Evolutionary conservation across 2,797 vertebrate species (phyloP).

Genomic region (Betta splendens): DNA sequence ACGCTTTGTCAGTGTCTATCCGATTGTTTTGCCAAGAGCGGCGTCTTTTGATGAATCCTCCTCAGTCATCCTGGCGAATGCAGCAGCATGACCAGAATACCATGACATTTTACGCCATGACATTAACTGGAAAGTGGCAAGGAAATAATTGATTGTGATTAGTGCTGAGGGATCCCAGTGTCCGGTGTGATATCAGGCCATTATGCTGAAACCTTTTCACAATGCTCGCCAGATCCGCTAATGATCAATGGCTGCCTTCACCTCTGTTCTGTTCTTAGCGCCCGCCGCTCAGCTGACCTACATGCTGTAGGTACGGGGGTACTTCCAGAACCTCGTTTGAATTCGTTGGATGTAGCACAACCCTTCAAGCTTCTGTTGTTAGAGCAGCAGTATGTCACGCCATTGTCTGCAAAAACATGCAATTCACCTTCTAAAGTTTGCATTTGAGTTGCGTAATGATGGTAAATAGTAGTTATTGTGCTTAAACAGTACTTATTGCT

Average conservation of each 20-base stretch:
- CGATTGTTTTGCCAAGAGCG: background rate
- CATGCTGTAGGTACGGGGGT: background rate
- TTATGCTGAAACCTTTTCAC: constrained; percentile 1
- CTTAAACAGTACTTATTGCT: background rate
- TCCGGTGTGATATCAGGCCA: constrained; percentile 1
- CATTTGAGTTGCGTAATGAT: constrained; percentile 1
- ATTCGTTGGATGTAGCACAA: constrained; percentile 1
- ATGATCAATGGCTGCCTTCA: constrained; percentile 1
- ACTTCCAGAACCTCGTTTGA: constrained; percentile 4
- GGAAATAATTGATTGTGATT: background rate
- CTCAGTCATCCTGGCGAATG: background rate
- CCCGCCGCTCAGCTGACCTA: constrained; percentile 9
- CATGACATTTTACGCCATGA: constrained; percentile 2
- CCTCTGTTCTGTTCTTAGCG: background rate
- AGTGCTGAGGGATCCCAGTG: background rate
- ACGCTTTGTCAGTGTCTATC: background rate
- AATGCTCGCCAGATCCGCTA: background rate
- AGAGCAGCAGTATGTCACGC: background rate
- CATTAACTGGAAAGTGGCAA: background rate
- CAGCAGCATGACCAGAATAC: background rate
- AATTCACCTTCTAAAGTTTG: background rate
- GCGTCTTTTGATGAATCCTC: background rate
- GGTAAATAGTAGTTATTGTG: background rate
- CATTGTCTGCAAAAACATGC: background rate
- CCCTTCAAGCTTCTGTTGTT: background rate